phyloP scores from a whole-genome alignment of 1,140 invertebrate species.

The Euglossa dilemma region DNA sequence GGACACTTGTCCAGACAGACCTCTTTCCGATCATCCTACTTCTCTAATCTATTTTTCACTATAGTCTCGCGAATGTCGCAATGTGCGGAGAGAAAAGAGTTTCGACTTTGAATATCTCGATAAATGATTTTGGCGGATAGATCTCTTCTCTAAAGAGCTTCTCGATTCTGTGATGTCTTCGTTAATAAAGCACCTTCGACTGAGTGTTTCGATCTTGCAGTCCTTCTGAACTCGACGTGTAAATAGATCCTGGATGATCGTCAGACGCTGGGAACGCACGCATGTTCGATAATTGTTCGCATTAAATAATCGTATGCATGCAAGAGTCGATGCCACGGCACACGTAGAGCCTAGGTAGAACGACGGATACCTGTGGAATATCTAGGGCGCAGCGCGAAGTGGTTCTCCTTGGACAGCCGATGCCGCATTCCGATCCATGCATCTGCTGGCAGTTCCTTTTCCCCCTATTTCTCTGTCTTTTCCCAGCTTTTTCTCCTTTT shows the following conservation, averaged over 20 bases:
- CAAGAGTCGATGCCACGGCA: slow-evolving; percentile 6
- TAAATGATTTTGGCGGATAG: too few species aligned
- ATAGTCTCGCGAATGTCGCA: too few species aligned
- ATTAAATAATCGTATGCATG: slow-evolving; percentile 8
- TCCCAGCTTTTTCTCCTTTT: slow-evolving; percentile 11
- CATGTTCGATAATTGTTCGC: slow-evolving; percentile 20
- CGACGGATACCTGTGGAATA: slow-evolving; percentile 57
- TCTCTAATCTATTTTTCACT: too few species aligned
- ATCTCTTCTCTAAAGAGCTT: too few species aligned
- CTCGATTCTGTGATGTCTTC: too few species aligned
- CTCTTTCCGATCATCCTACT: too few species aligned
- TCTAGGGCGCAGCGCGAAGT: slow-evolving; percentile 73
- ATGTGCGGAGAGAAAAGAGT: too few species aligned
- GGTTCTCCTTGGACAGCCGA: slow-evolving; percentile 75
- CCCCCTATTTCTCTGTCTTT: slow-evolving; percentile 23
- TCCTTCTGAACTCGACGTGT: too few species aligned
- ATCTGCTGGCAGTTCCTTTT: slow-evolving; percentile 64
- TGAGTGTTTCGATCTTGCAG: too few species aligned
- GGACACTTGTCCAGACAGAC: too few species aligned
- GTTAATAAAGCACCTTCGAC: too few species aligned
- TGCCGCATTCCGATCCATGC: slow-evolving; percentile 76
- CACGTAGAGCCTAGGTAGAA: slow-evolving; percentile 6
- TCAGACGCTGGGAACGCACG: background rate
- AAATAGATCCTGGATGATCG: background rate
- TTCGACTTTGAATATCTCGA: too few species aligned